Evolutionary conservation across 2,888 invertebrate species (phyloP), one percentile per base, ranked within the genome.

Genomic region (Melanophora roralis): DNA sequence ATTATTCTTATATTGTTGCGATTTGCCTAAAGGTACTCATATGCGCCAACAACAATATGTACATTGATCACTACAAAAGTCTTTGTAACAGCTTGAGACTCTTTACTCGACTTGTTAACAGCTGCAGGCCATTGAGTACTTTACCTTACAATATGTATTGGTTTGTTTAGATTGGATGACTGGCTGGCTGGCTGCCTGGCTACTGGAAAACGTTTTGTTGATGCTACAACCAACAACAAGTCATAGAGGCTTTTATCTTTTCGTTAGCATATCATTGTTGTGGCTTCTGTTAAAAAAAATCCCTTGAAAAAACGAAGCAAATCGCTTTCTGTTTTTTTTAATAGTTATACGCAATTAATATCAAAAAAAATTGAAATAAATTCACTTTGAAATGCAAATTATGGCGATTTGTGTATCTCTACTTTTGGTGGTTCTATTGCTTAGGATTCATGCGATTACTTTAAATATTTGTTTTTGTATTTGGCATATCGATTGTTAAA

Each of bases 281-380:
- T 36, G 49, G 27, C 23, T 53, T 19, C 34, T 34, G 7, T 34
- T 68, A 38, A 62, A 16, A 67, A 68, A 80, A 80, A 80, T 73
- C 76, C 76, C 76, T 76, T 75, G 47, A 57, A 27, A 43, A 23
- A 38, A 45, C 14, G 21, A 27, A 27, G 40, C 34, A 71, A 55
- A 64, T 55, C 72, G 62, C 12, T 19, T 43, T 23, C 27, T 27
- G n/a, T n/a, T n/a, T n/a, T n/a, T 62, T 76, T 76, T 64, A 62
- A 55, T 85, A 84, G 85, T 86, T 86, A 84, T 86, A 82, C 84
- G 89, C 89, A 89, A 89, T 89, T 89, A 89, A 89, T 89, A 89
- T 89, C 89, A 88, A 89, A 89, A 88, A 89, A 88, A 89, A 89
- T 87, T 88, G 87, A 89, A 89, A 89, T 89, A 89, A 89, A 89